Evolutionary conservation across 2,888 invertebrate genomes (phyloP).

Genomic region (Synergus itoensis): DNA sequence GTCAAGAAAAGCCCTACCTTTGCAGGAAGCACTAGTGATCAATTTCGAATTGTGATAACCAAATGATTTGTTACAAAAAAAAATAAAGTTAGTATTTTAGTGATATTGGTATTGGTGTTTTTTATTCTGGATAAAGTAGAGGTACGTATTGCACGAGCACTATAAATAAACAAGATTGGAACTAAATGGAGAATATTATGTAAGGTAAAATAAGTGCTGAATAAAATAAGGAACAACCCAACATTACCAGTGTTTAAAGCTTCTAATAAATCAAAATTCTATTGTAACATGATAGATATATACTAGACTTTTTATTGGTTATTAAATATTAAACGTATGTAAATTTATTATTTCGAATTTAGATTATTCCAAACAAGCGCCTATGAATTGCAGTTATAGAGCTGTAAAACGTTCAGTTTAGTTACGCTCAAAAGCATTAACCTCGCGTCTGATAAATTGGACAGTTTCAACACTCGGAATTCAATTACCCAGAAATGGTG

Average conservation of each 20-base stretch:
- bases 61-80: background rate
- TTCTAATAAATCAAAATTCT: conserved; percentile 19
- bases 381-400: conserved; percentile 17
- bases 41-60: background rate
- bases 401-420: background rate
- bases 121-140: background rate
- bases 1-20: background rate
- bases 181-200: background rate
- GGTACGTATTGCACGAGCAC: background rate
- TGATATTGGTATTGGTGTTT: background rate
- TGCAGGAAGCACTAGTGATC: background rate
- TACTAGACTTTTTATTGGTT: background rate
- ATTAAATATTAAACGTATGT: background rate
- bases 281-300: conserved; percentile 4
- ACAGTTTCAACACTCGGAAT: background rate
- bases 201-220: conserved; percentile 6
- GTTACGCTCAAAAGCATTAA: background rate
- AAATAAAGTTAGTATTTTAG: no score
- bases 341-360: conserved; percentile 26
- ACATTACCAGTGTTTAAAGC: conserved; percentile 12
- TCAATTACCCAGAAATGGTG: background rate
- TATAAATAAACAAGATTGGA: background rate
- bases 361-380: background rate
- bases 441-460: background rate
- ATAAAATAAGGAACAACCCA: conserved; percentile 24